Evolutionary conservation across 2,888 invertebrate species (phyloP), one percentile per base, ranked within the genome.

Genomic region (Germaria angustata): DNA sequence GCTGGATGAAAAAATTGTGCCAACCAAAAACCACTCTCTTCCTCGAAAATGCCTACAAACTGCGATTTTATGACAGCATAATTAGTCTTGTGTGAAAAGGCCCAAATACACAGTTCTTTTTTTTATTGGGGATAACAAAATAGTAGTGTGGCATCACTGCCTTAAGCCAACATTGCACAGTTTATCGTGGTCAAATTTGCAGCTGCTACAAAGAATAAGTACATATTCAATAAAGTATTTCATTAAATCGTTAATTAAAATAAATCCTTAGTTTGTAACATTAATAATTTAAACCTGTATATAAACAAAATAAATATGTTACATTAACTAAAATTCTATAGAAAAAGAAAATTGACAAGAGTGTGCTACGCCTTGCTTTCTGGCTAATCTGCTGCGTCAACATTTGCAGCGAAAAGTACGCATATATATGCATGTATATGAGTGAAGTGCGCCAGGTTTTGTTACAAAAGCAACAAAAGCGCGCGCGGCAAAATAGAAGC

Each of bases 401-500:
- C 63, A 61, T 28, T 22, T 41, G 68, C 77, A 68, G 68, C 61
- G 61, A 80, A 75, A 24, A 28, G 46, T 22, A 44, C n/a, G n/a
- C n/a, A n/a, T n/a, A n/a, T n/a, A 46, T n/a, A 49, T 15, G 7
- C 8, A 49, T 22, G 13, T n/a, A 59, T 15, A 13, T 36, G 13
- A 36, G 17, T 51, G 15, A 65, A 66, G 41, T 69, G 71, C 66
- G 72, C 63, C 61, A 61, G 61, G 63, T 68, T 72, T n/a, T 66
- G 11, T 51, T 34, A 44, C 20, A 57, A 55, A 49, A 57, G 15
- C 44, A 81, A 53, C 71, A 65, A 66, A 69, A 8, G 75, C 75
- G 82, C 73, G 72, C 77, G 81, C 73, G 57, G 57, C 20, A 49
- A 68, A 75, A 24, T 59, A 66, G 24, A 51, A 36, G 17, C 51